Conservation (phyloP, 2,888 invertebrate genomes). For the Julus scandinavius region DNA sequence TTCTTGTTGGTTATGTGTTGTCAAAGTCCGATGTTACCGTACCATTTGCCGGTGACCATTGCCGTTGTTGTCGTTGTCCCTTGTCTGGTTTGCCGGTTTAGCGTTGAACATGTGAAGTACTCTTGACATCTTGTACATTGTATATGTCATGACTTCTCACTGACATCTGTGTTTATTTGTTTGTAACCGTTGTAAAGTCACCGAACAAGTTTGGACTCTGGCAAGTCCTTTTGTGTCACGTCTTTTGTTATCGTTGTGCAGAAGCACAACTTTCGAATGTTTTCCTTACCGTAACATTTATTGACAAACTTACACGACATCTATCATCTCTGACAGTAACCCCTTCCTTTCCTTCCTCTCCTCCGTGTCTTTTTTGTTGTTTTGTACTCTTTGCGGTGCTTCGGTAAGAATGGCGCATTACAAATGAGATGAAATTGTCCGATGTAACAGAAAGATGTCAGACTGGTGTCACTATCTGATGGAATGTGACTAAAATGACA, state of each 20-base stretch:
- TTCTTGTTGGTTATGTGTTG: conserved; percentile 18
- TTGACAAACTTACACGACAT: no score
- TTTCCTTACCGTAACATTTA: no score
- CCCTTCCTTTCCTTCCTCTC: background rate
- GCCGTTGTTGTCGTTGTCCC: conserved; percentile 10
- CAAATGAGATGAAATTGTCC: background rate
- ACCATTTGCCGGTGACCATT: background rate
- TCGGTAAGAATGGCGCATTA: background rate
- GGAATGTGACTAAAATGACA: no score
- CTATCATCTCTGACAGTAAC: background rate
- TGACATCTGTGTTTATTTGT: background rate
- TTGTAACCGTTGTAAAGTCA: background rate
- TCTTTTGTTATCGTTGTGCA: background rate
- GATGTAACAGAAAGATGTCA: no score
- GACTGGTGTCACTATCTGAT: no score
- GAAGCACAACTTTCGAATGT: no score
- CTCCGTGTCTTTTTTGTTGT: background rate
- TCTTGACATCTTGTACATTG: background rate
- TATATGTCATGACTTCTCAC: no score
- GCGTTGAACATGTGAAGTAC: background rate
- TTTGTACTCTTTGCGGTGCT: background rate
- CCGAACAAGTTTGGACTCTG: background rate
- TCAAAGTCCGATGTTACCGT: background rate
- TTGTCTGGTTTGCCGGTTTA: conserved; percentile 31
- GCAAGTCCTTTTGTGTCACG: background rate